phyloP scores from a whole-genome alignment of 2,888 invertebrate genomes.

The Apamea sordens region DNA sequence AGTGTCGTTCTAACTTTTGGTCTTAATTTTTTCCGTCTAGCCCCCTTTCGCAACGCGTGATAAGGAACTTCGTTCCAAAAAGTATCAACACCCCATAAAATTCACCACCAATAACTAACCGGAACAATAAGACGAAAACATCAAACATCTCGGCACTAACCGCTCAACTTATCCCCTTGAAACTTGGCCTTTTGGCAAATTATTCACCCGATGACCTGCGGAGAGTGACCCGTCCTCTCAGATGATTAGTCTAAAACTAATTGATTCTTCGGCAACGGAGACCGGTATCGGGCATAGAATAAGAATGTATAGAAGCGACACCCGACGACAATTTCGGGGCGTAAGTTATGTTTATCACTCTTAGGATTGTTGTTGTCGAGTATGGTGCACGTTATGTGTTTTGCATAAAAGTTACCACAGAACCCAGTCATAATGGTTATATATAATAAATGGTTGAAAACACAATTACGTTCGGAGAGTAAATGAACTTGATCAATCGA shows the following conservation, averaged over 20 bases:
- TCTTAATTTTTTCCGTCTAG: too few relatives aligned
- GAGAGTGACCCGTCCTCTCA: conserved; percentile 76
- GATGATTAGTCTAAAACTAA: conserved; percentile 82
- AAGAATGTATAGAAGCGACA: conserved; percentile 26
- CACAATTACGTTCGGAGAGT: too few relatives aligned
- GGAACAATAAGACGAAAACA: conserved; percentile 19
- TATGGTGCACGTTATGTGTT: too few relatives aligned
- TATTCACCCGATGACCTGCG: conserved; percentile 79
- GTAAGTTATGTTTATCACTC: background rate
- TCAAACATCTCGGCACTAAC: conserved; percentile 19
- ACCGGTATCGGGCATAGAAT: conserved; percentile 23
- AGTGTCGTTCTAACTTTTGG: too few relatives aligned
- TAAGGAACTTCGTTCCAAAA: too few relatives aligned
- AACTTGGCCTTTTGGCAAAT: conserved; percentile 74
- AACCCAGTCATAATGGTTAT: background rate
- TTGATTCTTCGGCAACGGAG: conserved; percentile 76
- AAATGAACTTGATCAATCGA: too few relatives aligned
- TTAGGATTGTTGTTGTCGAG: too few relatives aligned
- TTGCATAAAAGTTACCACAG: background rate
- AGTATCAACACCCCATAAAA: background rate
- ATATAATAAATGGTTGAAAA: too few relatives aligned
- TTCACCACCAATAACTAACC: background rate
- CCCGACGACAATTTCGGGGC: background rate
- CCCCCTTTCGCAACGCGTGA: too few relatives aligned
- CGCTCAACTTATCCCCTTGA: conserved; percentile 55